These are phyloP conservation scores for Parus major DNA, from an alignment of 2,113 vertebrate species.

Conservation along the genomic window DNA sequence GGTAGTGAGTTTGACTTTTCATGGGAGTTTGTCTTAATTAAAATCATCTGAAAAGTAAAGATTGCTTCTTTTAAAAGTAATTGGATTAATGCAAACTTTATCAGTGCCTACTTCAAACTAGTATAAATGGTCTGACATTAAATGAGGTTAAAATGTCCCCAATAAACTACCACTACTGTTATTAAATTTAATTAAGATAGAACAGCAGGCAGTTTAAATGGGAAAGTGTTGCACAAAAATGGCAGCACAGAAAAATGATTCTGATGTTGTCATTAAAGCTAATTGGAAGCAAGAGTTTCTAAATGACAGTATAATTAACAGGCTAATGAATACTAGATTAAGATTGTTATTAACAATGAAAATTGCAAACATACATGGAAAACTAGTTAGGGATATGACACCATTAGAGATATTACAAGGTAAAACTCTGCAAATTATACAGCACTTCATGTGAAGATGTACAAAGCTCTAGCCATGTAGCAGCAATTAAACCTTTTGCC, in stretches of 20 bases:
- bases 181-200: constrained; percentile 66
- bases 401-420: neutral
- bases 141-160: constrained; percentile 54
- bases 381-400: constrained; percentile 20
- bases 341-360: constrained; percentile 59
- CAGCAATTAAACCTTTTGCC: constrained; percentile 14
- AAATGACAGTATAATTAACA: constrained; percentile 55
- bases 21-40: constrained; percentile 15
- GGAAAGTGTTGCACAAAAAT: constrained; percentile 44
- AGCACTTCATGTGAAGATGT: neutral
- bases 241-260: constrained; percentile 43
- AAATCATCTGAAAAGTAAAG: neutral
- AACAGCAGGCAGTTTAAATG: constrained; percentile 40
- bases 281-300: constrained; percentile 54
- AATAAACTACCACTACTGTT: constrained; percentile 50
- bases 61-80: constrained; percentile 35
- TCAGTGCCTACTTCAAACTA: constrained; percentile 7
- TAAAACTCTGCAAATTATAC: constrained; percentile 20
- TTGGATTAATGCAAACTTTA: constrained; percentile 32
- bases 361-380: constrained; percentile 46
- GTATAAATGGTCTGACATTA: constrained; percentile 44
- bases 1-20: constrained; percentile 6
- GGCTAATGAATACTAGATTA: constrained; percentile 43
- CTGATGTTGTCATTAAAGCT: constrained; percentile 56
- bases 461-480: neutral